Evolutionary conservation across 64 coral and sea anemone species (phyloP), one percentile per base, ranked within the genome.

Genomic region (Acropora tenuis): DNA sequence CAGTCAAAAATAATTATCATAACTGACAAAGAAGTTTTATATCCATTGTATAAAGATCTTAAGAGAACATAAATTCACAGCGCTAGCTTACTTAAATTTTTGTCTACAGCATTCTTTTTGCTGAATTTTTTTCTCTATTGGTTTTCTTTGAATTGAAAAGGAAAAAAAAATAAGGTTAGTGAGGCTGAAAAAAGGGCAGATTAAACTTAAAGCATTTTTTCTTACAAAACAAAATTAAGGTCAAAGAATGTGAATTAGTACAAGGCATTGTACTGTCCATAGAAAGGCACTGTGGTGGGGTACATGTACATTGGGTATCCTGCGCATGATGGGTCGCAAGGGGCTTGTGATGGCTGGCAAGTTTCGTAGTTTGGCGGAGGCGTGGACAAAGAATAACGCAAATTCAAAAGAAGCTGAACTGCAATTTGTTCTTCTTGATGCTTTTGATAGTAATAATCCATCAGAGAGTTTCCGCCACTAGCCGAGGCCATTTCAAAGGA

Each of bases 331-430:
- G 86, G 49, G 58, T 88, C 86, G 48, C 55, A 88, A 18, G 72
- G 11, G 2, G 86, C 73, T 78, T 58, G 72, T 20, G 69, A 47
- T 3, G 93, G 93, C 83, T 95, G 93, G 65, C 91, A 91, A 53
- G 75, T 77, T 65, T 95, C 93, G 20, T 72, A 80, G 43, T 42
- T 53, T 91, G 91, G 93, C 42, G 91, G 93, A 50, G 61, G 73
- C 43, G 88, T 78, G n/a, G 88, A 87, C 53, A 82, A 87, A n/a
- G 72, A 69, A 68, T 97, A 80, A 3, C 92, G 91, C 78, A 97
- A 88, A 78, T 86, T 97, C 30, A 97, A 20, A 8, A 97, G 69
- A 76, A 97, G 92, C 52, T 97, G 95, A 78, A 97, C 95, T 77
- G 78, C 95, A 19, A 97, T 78, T 58, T 87, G 88, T 61, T 97